These are phyloP conservation scores for Procambarus virginalis DNA, from an alignment of 1,140 invertebrate species.

Conservation along the genomic window DNA sequence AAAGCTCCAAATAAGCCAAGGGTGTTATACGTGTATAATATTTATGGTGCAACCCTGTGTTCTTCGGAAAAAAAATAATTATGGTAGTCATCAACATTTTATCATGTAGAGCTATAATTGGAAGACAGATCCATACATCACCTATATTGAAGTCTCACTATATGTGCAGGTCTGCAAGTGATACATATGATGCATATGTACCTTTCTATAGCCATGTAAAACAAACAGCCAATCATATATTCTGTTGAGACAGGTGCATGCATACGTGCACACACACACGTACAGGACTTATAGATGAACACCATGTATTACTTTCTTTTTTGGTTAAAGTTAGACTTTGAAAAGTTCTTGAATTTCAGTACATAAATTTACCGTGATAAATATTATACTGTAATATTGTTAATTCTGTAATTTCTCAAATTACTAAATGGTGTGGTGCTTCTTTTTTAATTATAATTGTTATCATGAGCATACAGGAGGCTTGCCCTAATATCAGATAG, in stretches of 20 bases:
- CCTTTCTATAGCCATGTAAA: not conserved
- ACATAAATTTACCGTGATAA: not conserved
- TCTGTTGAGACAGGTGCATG: too few relatives aligned
- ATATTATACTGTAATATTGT: not conserved
- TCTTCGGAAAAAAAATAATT: not conserved
- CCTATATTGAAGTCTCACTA: too few relatives aligned
- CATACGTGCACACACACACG: not conserved
- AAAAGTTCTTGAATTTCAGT: not conserved
- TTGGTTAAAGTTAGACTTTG: not conserved
- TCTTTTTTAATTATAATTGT: not conserved
- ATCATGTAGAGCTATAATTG: not conserved
- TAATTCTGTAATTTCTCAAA: not conserved
- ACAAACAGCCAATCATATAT: not conserved
- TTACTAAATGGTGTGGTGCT: not conserved
- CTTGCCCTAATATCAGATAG: too few relatives aligned
- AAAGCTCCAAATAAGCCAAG: not conserved
- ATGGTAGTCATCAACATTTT: not conserved
- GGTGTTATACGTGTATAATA: not conserved
- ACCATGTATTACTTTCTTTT: not conserved
- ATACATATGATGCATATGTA: too few relatives aligned
- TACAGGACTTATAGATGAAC: not conserved
- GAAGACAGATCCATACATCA: not conserved
- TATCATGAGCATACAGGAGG: slow-evolving; percentile 1
- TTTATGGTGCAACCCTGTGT: not conserved
- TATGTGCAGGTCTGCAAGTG: too few relatives aligned